phyloP scores from a whole-genome alignment of 2,113 vertebrate species.

The Siniperca chuatsi region DNA sequence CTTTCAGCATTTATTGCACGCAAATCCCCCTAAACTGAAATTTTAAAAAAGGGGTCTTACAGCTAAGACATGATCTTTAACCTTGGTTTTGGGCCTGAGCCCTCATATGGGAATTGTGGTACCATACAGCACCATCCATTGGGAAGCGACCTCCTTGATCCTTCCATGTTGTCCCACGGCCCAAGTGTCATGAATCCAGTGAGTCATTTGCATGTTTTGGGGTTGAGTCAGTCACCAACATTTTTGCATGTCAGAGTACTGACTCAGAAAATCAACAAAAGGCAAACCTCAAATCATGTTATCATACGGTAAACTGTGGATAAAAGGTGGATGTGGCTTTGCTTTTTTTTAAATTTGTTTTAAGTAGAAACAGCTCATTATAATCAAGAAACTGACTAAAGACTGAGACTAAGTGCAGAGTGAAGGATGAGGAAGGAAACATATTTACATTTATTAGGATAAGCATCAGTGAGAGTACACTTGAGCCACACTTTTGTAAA shows the following conservation, averaged over 20 bases:
- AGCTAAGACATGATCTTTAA: constrained; percentile 40
- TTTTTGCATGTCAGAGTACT: constrained; percentile 39
- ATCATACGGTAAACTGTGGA: constrained; percentile 21
- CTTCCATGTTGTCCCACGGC: constrained; percentile 60
- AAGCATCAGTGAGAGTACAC: background rate
- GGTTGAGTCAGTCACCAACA: constrained; percentile 61
- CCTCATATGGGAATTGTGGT: constrained; percentile 53
- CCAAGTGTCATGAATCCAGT: constrained; percentile 65
- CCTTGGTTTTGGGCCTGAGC: constrained; percentile 34
- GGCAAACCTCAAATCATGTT: constrained; percentile 47
- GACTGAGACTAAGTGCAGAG: background rate
- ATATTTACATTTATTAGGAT: background rate
- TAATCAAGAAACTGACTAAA: background rate
- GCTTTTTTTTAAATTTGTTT: constrained; percentile 34
- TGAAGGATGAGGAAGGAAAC: background rate
- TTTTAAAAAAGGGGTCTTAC: constrained; percentile 42
- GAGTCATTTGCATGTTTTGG: constrained; percentile 72
- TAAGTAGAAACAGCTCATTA: constrained; percentile 3
- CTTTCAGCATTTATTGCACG: constrained; percentile 49
- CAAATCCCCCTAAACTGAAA: constrained; percentile 25
- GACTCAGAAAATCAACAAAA: constrained; percentile 58
- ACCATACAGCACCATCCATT: constrained; percentile 63
- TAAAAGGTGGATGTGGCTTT: constrained; percentile 21
- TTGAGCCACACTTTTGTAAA: background rate
- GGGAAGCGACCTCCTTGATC: constrained; percentile 57